Evolutionary conservation across 2,113 vertebrate genomes (phyloP).

Genomic region (Clarias macrocephalus): DNA sequence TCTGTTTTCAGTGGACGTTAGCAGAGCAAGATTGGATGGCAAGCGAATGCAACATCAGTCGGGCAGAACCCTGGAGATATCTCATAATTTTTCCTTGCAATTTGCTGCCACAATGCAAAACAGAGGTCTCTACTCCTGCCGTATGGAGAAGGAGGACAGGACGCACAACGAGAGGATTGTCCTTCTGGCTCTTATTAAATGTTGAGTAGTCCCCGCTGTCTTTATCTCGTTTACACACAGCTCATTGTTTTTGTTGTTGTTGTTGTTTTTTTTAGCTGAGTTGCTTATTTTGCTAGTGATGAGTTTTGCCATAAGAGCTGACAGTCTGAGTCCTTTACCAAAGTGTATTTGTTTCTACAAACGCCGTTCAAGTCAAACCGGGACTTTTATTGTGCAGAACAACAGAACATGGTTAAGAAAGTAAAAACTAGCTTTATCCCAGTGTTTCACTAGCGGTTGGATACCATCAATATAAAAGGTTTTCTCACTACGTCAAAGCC

Average conservation of each 20-base stretch:
- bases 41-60: slow-evolving; percentile 53
- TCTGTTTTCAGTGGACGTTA: slow-evolving; percentile 60
- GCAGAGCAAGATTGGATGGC: slow-evolving; percentile 25
- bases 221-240: not conserved
- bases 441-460: too few relatives aligned
- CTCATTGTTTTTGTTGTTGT: too few relatives aligned
- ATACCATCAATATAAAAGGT: too few relatives aligned
- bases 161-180: slow-evolving; percentile 57
- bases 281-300: not conserved
- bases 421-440: too few relatives aligned
- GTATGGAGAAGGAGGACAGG: slow-evolving; percentile 50
- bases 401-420: too few relatives aligned
- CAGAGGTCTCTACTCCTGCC: slow-evolving; percentile 65
- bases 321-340: not conserved
- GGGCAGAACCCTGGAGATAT: slow-evolving; percentile 59
- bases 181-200: slow-evolving; percentile 67
- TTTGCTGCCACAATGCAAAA: slow-evolving; percentile 58
- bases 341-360: too few relatives aligned
- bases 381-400: too few relatives aligned
- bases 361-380: too few relatives aligned
- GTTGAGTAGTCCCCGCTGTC: slow-evolving; percentile 54
- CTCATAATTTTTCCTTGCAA: slow-evolving; percentile 62
- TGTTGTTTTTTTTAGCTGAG: not conserved
- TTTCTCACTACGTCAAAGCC: too few relatives aligned
- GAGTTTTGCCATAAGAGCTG: not conserved